A percentile compares a stretch with the other conserved stretches of the same genome.
Conservation (phyloP, 2,797 vertebrate genomes). For the Linurgus olivaceus region DNA sequence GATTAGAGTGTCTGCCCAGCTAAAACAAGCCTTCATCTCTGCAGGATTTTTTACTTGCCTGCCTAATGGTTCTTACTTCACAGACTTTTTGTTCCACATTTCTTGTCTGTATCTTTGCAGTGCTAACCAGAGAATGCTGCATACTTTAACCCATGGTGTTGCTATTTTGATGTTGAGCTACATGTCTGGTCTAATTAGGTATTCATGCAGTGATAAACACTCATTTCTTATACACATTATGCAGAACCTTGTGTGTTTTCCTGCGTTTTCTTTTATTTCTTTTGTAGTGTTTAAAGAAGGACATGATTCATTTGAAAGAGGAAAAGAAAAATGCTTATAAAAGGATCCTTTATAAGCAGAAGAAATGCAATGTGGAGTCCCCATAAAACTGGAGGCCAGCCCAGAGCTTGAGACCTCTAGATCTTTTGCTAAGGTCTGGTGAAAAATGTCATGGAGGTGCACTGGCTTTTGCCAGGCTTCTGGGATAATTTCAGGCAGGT, state of each 20-base stretch:
- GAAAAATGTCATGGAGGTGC: not conserved
- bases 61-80: constrained; percentile 30
- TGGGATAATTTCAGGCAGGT: not conserved
- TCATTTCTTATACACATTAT: constrained; percentile 23
- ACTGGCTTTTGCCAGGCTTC: not conserved
- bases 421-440: not conserved
- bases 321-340: not conserved
- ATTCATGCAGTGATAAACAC: constrained; percentile 11
- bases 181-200: constrained; percentile 21
- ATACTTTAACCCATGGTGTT: not conserved
- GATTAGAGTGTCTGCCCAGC: not conserved
- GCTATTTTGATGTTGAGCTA: not conserved
- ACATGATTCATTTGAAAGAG: not conserved
- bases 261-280: constrained; percentile 3
- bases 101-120: not conserved
- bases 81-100: not conserved
- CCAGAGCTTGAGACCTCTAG: not conserved
- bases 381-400: not conserved
- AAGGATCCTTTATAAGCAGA: not conserved
- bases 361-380: not conserved
- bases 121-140: not conserved
- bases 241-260: not conserved
- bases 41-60: constrained; percentile 3
- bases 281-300: not conserved
- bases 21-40: constrained; percentile 6